A percentile compares a stretch with the other conserved stretches of the same genome.
phyloP scores from a whole-genome alignment of 2,797 vertebrate genomes.

The Lithobates pipiens region DNA sequence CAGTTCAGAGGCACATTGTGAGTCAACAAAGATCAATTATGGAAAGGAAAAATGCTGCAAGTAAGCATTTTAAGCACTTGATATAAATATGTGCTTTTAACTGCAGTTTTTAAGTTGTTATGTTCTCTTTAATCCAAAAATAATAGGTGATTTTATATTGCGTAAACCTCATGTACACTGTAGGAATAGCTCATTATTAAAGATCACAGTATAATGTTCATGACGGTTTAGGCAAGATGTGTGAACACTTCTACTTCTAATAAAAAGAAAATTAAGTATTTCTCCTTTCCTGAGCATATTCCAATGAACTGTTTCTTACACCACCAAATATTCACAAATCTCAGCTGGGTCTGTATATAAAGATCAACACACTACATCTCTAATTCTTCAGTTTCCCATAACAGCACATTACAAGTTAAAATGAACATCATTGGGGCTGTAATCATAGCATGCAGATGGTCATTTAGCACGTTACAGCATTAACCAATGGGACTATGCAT shows the following conservation, averaged over 20 bases:
- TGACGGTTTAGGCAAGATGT: background rate
- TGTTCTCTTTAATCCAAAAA: no score
- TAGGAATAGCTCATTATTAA: background rate
- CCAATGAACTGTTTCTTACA: no score
- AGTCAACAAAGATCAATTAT: no score
- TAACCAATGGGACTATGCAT: background rate
- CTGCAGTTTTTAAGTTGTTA: no score
- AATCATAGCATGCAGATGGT: background rate
- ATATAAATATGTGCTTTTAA: no score
- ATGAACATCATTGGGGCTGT: background rate
- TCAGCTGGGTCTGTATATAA: no score
- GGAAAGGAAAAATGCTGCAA: no score
- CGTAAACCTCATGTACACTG: background rate
- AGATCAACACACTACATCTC: background rate
- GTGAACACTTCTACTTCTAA: background rate
- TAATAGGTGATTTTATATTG: background rate
- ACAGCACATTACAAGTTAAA: background rate
- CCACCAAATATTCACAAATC: no score
- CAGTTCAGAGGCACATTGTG: no score
- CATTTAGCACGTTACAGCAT: background rate
- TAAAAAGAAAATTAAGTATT: background rate
- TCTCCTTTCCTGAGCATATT: background rate
- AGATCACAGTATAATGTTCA: background rate
- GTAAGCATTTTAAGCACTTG: no score
- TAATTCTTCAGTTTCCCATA: background rate